Percentiles rank a stretch among this genome's conserved stretches.
These are phyloP conservation scores for Octomys mimax DNA, from an alignment of 2,797 vertebrate genomes.

Conservation along the genomic window DNA sequence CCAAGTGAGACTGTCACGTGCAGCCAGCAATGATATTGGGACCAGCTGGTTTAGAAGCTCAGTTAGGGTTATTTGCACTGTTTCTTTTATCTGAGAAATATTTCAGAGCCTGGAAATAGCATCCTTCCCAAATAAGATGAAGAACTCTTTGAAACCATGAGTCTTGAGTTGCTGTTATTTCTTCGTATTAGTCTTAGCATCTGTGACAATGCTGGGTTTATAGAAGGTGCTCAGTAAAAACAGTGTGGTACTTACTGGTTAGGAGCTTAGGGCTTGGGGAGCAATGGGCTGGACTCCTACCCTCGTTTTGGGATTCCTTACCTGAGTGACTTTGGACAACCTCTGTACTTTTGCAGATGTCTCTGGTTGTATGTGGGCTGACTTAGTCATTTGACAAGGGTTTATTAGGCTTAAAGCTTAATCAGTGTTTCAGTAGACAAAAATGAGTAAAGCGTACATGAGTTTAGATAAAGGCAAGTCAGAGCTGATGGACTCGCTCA, in stretches of 20 bases:
- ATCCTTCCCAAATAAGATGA: not conserved
- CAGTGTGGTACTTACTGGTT: accelerated
- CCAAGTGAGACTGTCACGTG: accelerated
- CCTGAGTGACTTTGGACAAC: not conserved
- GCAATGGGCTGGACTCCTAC: accelerated
- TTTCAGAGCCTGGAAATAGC: not conserved
- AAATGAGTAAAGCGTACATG: not conserved
- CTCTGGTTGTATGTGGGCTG: not conserved
- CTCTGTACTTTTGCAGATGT: accelerated
- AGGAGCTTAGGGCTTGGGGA: not conserved
- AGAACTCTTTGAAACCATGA: not conserved
- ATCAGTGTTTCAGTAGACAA: not conserved
- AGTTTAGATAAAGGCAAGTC: not conserved
- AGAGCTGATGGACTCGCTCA: not conserved
- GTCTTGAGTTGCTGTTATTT: not conserved
- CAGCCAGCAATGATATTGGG: not conserved
- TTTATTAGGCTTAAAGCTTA: not conserved
- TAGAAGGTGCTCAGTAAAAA: accelerated
- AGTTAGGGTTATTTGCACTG: not conserved
- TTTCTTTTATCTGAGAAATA: not conserved
- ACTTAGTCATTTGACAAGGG: not conserved
- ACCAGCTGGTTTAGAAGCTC: not conserved
- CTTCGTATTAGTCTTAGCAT: not conserved
- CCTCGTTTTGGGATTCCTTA: not conserved
- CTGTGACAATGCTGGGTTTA: accelerated